Base-by-base conservation (phyloP, 2,888 invertebrate genomes). In the Leptopilina myrica region DNA sequence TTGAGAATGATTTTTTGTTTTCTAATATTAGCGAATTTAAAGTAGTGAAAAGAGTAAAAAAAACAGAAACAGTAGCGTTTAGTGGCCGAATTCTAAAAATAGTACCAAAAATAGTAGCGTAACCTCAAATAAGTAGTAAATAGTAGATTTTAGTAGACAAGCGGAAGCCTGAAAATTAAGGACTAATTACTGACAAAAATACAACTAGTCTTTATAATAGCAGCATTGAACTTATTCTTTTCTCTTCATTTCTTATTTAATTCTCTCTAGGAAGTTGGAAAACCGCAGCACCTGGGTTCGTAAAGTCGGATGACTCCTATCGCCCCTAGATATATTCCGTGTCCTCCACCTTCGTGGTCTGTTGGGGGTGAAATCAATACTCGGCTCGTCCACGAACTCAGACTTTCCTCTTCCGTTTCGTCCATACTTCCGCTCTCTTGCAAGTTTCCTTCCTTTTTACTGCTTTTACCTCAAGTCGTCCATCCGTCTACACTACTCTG, bases 341-440 rank as follows among this genome's bases (percentile, higher is more conserved):
- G 85, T 83, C 85, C 83, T 84, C 85, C 84, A 85, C 86, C 85
- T 88, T 87, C 84, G 83, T 85, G 86, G 85, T 86, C 84, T 85
- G 85, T 20, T 20, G 86, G 11, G 87, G 86, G 87, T 88, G 88
- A 81, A 84, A 82, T 84, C 83, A 84, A 84, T 84, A 84, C 83
- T 84, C 81, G 77, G 79, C 82, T 80, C 81, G 81, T 82, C 81
- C 79, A 76, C 82, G 81, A 84, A 84, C 82, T 81, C 76, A 75
- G 79, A 78, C 80, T 33, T 33, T 77, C 77, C 79, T 33, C 33
- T 81, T 82, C 79, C 82, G 64, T 53, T 33, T 56, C 80, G 77
- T 82, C 81, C 80, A 78, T 80, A 78, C 79, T 80, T 79, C 75
- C 80, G 80, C 67, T 62, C 78, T 33, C 20, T 81, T 81, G 69